phyloP scores from a whole-genome alignment of 2,113 vertebrate genomes.

The Daphoenositta chrysoptera region DNA sequence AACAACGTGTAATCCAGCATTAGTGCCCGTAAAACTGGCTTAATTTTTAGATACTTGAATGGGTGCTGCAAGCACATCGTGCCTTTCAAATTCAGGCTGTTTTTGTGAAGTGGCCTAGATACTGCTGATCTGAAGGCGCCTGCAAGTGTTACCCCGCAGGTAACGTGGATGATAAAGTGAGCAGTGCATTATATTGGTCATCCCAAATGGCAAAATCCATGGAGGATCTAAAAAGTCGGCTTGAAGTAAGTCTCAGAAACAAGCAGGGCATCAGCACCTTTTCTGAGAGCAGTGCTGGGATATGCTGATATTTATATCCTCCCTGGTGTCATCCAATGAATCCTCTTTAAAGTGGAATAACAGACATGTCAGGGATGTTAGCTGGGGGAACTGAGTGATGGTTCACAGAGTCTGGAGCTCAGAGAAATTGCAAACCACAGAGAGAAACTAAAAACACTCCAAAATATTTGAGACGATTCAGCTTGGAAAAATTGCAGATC shows the following conservation, averaged over 20 bases:
- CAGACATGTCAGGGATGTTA: neutral
- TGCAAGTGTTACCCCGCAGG: neutral
- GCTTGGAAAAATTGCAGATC: neutral
- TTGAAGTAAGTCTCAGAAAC: neutral
- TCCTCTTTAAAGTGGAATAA: slow-evolving; percentile 2
- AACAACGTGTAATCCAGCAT: neutral
- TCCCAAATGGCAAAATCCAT: neutral
- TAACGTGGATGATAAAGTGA: neutral
- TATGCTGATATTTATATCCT: slow-evolving; percentile 18
- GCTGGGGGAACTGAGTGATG: neutral
- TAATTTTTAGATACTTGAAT: neutral
- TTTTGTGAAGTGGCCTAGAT: neutral
- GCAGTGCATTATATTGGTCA: neutral
- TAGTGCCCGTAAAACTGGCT: neutral
- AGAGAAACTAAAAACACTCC: neutral
- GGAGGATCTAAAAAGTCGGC: neutral
- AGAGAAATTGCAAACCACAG: neutral
- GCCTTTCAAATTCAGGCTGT: neutral
- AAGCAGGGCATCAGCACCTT: neutral
- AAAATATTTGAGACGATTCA: neutral
- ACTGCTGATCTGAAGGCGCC: neutral
- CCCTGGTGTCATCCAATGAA: neutral
- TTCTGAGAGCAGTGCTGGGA: neutral
- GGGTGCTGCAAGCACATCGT: neutral
- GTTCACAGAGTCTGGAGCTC: neutral